These are phyloP conservation scores for Drosophila subpulchrella DNA, from an alignment of 1,140 invertebrate species.

Conservation along the genomic window DNA sequence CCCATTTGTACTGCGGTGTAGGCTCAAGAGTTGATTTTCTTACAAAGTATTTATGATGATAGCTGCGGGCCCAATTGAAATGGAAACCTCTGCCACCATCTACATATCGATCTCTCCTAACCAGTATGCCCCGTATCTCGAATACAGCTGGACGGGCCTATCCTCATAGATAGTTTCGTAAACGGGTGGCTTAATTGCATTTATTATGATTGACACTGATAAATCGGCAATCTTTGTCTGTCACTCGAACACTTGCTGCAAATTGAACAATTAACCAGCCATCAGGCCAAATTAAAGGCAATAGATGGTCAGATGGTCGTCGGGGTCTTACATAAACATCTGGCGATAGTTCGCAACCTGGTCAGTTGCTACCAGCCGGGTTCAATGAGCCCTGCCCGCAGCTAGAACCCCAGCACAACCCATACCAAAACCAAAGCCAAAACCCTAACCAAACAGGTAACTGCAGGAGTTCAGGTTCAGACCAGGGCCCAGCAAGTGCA, in stretches of 20 bases:
- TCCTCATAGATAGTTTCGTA: conserved; percentile 45
- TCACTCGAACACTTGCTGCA: conserved; percentile 54
- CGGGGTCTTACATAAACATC: conserved; percentile 43
- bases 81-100: conserved; percentile 61
- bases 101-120: conserved; percentile 29
- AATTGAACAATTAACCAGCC: conserved; percentile 74
- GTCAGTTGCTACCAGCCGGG: conserved; percentile 19
- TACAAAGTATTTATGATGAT: conserved; percentile 55
- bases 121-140: conserved; percentile 1
- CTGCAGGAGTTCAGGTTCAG: conserved; percentile 49
- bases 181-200: conserved; percentile 69
- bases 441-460: conserved; percentile 40
- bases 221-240: conserved; percentile 52
- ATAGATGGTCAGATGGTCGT: conserved; percentile 56
- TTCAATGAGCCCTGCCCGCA: conserved; percentile 52
- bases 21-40: conserved; percentile 28
- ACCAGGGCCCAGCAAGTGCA: conserved; percentile 34
- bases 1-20: conserved; percentile 18
- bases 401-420: conserved; percentile 21
- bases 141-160: conserved; percentile 8
- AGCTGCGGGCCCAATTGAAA: conserved; percentile 65
- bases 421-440: background rate
- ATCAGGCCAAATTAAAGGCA: conserved; percentile 74
- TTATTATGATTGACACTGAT: conserved; percentile 79
- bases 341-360: conserved; percentile 24